A percentile compares a stretch with the other conserved stretches of the same genome.
Evolutionary conservation across 2,888 invertebrate genomes (phyloP).

Genomic region (Agriotes lineatus): DNA sequence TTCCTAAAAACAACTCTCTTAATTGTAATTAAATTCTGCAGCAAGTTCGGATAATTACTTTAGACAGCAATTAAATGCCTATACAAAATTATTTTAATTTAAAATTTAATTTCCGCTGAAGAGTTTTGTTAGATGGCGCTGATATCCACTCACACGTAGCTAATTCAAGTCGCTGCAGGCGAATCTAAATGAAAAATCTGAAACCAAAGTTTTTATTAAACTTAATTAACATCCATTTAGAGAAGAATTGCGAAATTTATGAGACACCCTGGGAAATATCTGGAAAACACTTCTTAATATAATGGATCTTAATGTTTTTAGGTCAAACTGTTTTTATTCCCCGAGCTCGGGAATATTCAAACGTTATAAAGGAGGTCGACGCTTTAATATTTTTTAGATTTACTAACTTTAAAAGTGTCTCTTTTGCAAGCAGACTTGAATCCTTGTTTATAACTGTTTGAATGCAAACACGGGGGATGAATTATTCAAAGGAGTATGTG

Average conservation of each 20-base stretch:
- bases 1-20: slow-evolving; percentile 53
- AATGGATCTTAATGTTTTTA: background rate
- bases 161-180: slow-evolving; percentile 52
- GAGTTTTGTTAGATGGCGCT: slow-evolving; percentile 42
- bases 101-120: slow-evolving; percentile 57
- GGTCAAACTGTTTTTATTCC: slow-evolving; percentile 1
- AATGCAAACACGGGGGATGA: too few species aligned
- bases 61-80: slow-evolving; percentile 61
- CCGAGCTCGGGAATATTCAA: too few species aligned
- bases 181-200: slow-evolving; percentile 57
- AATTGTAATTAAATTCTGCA: slow-evolving; percentile 56
- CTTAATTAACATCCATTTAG: slow-evolving; percentile 56
- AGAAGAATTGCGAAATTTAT: slow-evolving; percentile 52
- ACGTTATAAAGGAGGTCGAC: too few species aligned
- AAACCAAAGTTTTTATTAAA: slow-evolving; percentile 55
- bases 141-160: slow-evolving; percentile 51
- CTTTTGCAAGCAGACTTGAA: too few species aligned
- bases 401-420: too few species aligned
- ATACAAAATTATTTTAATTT: slow-evolving; percentile 64
- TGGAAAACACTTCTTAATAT: background rate
- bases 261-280: slow-evolving; percentile 41
- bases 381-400: too few species aligned
- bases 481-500: too few species aligned
- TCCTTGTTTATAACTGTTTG: too few species aligned
- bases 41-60: slow-evolving; percentile 55